Evolutionary conservation across 2,888 invertebrate species (phyloP).

Genomic region (Empis livida): DNA sequence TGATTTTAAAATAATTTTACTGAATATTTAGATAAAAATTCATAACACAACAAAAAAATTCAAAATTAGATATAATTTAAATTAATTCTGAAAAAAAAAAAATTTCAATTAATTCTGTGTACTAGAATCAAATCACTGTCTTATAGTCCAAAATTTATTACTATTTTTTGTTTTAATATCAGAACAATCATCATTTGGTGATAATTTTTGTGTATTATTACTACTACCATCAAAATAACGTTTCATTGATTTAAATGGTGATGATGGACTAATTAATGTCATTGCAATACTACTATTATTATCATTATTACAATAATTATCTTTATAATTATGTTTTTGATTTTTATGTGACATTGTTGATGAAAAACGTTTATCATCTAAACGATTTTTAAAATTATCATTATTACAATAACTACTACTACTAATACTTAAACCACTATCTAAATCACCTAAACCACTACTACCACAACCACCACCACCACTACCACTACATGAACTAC

Average conservation of each 20-base stretch:
- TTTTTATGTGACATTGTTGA: background rate
- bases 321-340: background rate
- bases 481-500: too few species aligned
- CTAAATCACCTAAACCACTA: conserved; percentile 38
- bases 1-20: too few species aligned
- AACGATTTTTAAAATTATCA: conserved; percentile 22
- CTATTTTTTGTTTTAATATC: conserved; percentile 6
- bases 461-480: background rate
- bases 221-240: conserved; percentile 3
- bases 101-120: too few species aligned
- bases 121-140: conserved; percentile 4
- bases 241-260: conserved; percentile 6
- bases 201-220: conserved; percentile 4
- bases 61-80: too few species aligned
- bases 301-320: too few species aligned
- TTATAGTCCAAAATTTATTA: conserved; percentile 9
- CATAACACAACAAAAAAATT: too few species aligned
- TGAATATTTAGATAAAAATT: too few species aligned
- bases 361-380: background rate
- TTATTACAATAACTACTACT: conserved; percentile 64
- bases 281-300: background rate
- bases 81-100: too few species aligned
- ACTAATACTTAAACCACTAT: conserved; percentile 47
- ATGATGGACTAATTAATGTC: conserved; percentile 5
- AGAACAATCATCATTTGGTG: background rate